Evolutionary conservation across 2,888 invertebrate species (phyloP), one percentile per base, ranked within the genome.

Genomic region (Perizoma flavofasciatum): DNA sequence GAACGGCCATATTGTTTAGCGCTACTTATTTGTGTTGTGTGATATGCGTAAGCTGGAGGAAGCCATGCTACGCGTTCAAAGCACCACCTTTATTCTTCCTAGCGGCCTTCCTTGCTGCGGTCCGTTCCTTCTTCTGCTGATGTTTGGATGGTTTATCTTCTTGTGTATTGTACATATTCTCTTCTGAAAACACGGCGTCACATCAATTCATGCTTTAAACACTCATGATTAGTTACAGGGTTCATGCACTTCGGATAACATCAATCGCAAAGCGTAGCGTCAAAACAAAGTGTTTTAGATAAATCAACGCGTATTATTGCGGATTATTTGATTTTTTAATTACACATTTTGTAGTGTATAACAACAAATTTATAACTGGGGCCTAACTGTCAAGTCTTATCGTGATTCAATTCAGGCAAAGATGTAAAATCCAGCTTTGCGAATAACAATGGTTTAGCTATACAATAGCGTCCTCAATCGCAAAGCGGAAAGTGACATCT

Each of bases 41-140:
- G 22, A 44, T 32, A 32, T 43, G 49, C 39, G 46, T 33, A 55
- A 56, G 47, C 49, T 51, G 56, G 39, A 59, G 7, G 50, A 69
- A 70, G 69, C 69, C 70, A 72, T 66, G 65, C 69, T 53, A 59
- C 52, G 37, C 7, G 22, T 3, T 22, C 22, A 58, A 55, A 69
- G 70, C 77, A 80, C 78, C 79, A 87, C 88, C 86, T 87, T 89
- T 89, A 59, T 87, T 86, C 69, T 93, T 92, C 66, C 93, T 92
- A 45, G 93, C 93, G 45, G 93, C 92, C 74, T 93, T 94, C 68
- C 92, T 88, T 0, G 93, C 93, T 6, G 92, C 91, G 55, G 92
- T 91, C 70, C 93, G 92, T 75, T 95, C 94, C 75, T 95, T 95
- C 82, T 95, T 95, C 56, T 93, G 81, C 76, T 95, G 95, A 79